phyloP scores from a whole-genome alignment of 2,888 invertebrate genomes.

The Brachyopa scutellaris region DNA sequence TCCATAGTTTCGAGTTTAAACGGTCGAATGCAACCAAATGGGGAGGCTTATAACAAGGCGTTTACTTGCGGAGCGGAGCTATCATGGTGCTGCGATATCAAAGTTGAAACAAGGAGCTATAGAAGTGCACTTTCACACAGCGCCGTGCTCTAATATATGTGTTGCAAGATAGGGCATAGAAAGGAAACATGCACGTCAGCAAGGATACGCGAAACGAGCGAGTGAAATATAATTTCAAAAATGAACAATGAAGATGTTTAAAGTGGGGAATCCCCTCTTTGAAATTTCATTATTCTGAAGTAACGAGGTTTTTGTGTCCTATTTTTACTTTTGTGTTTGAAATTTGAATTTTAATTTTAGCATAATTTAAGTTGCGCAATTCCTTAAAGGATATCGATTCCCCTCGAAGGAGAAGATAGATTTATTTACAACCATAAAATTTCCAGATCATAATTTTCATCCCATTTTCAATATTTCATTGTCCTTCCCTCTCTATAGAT shows the following conservation, averaged over 20 bases:
- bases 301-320: background rate
- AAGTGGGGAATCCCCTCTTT: too few relatives aligned
- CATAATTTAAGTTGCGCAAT: too few relatives aligned
- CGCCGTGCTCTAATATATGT: background rate
- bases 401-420: background rate
- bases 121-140: background rate
- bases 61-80: slow-evolving; percentile 1
- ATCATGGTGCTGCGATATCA: slow-evolving; percentile 1
- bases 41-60: background rate
- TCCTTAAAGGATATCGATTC: too few relatives aligned
- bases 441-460: slow-evolving; percentile 18
- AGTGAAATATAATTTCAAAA: background rate
- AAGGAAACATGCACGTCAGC: background rate
- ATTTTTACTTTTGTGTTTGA: too few relatives aligned
- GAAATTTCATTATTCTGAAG: too few relatives aligned
- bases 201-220: background rate
- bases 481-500: slow-evolving; percentile 4
- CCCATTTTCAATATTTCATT: slow-evolving; percentile 32
- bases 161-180: background rate
- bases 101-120: background rate
- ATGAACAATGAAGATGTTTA: background rate
- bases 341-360: background rate
- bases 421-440: slow-evolving; percentile 28
- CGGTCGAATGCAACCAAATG: slow-evolving; percentile 11
- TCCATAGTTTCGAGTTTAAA: slow-evolving; percentile 39